Evolutionary conservation across 2,113 vertebrate genomes (phyloP), one percentile per base, ranked within the genome.

Genomic region (Alaudala cheleensis): DNA sequence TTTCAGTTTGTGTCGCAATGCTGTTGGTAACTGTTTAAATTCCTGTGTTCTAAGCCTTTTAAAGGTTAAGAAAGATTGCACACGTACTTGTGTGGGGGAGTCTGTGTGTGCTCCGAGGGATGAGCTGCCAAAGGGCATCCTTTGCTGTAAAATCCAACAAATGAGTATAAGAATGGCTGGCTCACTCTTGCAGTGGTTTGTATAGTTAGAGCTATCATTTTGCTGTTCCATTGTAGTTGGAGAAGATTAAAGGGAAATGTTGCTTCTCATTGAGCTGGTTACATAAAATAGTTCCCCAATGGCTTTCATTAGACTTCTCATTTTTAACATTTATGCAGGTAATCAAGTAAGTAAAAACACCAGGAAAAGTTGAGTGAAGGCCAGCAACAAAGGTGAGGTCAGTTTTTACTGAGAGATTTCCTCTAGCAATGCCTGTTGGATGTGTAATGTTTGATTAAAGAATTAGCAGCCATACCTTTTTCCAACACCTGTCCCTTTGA

Each of bases 11-110:
- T 88, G 40, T 65, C 2, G 9, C 47, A 53, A 61, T 37, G 66
- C 49, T 82, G 13, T 42, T 72, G 21, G 45, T 82, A 93, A 69
- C 70, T 85, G 47, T 87, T 85, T 71, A 79, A 85, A 64, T 88
- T 82, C 50, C 42, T 73, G 42, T 53, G 39, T 74, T 77, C 54
- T 77, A 40, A 72, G 62, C 49, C 28, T 58, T 72, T 86, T 39
- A 90, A 90, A 95, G 47, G 88, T 92, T 88, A 93, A 81, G 85
- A 72, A 92, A 24, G 61, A 70, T 73, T 72, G 40, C 50, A 45
- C 28, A 3, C 28, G n/a, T 22, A 24, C 40, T 80, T n/a, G 18
- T 3, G 5, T 0, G 2, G 62, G 33, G 53, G 49, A 77, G 58
- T 33, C 42, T 5, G 21, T 76, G 85, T 93, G 82, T 90, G 57